Percentiles rank a stretch among this genome's conserved stretches.
Evolutionary conservation across 2,113 vertebrate species (phyloP).

Genomic region (Nycticorax nycticorax): DNA sequence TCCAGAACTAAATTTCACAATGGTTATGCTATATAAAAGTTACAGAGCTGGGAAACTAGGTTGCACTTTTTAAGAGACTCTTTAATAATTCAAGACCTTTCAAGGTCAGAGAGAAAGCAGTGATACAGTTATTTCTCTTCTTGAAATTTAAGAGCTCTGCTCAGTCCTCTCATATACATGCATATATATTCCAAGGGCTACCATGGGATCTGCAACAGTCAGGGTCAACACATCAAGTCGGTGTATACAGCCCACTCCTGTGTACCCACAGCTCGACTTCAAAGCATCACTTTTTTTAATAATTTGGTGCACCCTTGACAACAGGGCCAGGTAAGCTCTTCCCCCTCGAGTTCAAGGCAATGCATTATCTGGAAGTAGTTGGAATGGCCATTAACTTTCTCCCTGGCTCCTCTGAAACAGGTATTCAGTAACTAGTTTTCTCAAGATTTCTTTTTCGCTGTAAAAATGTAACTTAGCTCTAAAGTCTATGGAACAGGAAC

Average conservation of each 20-base stretch:
- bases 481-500: neutral
- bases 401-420: neutral
- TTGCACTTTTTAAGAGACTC: constrained; percentile 35
- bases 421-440: neutral
- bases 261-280: neutral
- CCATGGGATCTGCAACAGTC: neutral
- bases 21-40: constrained; percentile 16
- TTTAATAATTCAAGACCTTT: constrained; percentile 69
- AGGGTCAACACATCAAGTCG: neutral
- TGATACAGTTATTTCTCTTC: constrained; percentile 22
- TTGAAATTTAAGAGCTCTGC: constrained; percentile 13
- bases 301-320: neutral
- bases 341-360: neutral
- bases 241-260: neutral
- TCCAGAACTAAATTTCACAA: constrained; percentile 40
- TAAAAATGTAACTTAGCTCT: neutral
- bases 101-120: constrained; percentile 63
- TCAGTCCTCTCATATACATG: neutral
- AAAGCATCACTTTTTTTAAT: neutral
- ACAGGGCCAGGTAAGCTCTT: neutral
- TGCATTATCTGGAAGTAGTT: neutral
- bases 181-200: neutral
- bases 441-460: neutral
- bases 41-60: constrained; percentile 44
- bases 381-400: neutral